Evolutionary conservation across 1,140 invertebrate genomes (phyloP), one percentile per base, ranked within the genome.

Genomic region (Drosophila guanche): DNA sequence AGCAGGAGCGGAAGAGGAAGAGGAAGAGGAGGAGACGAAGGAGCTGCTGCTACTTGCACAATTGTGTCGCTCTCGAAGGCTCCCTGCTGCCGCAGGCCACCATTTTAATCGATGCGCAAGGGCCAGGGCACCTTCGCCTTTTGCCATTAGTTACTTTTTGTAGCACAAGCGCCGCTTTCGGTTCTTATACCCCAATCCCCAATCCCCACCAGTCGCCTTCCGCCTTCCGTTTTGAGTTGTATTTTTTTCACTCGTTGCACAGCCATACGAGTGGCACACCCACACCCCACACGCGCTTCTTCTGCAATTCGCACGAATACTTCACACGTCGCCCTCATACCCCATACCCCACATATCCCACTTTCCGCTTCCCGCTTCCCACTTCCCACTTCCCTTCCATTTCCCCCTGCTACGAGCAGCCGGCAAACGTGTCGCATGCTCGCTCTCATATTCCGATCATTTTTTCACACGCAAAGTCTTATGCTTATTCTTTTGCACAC

Each of bases 401-500:
- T 20, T 20, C 58, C 37, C 33, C 56, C 22, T 29, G 50, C 58
- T 37, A 45, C 65, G 51, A 20, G 59, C 12, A 14, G 16, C 25
- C 60, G 25, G 52, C 10, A 61, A 74, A 59, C 65, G 73, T 77
- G 81, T 86, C 81, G 78, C 63, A 78, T 67, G 66, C 66, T 71
- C 63, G 77, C 76, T 80, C 73, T 86, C 65, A 86, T 77, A 80
- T 78, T 85, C 72, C 72, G 79, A 90, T 90, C 86, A 90, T 84
- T 90, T 90, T 90, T 90, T 90, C 86, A 90, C 86, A 90, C 88
- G 79, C 76, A 90, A 90, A 90, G 84, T 90, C 88, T 90, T 90
- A 80, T 90, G 81, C 79, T 84, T 88, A 86, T 90, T 90, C 86
- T 90, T 86, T 90, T 86, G 72, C 86, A 77, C 79, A 76, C 71